Percentiles rank a stretch among this genome's conserved stretches.
phyloP scores from a whole-genome alignment of 2,113 vertebrate species.

The Lepus europaeus region DNA sequence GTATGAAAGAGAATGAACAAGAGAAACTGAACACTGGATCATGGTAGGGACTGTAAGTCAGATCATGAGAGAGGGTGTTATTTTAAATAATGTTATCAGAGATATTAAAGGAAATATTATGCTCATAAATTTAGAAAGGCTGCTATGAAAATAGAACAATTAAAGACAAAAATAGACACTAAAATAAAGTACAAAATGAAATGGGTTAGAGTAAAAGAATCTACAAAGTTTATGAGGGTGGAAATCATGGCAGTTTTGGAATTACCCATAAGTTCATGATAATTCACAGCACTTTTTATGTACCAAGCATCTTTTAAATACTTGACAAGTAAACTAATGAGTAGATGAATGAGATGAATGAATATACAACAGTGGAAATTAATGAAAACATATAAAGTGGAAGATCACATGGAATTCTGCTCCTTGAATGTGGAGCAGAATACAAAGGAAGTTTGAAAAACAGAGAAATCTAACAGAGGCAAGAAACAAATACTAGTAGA shows the following conservation, averaged over 20 bases:
- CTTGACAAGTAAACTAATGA: background rate
- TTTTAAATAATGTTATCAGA: conserved; percentile 25
- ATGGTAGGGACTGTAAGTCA: background rate
- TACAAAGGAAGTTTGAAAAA: background rate
- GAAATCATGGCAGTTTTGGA: conserved; percentile 27
- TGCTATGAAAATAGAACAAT: conserved; percentile 5
- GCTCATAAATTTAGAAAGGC: conserved; percentile 16
- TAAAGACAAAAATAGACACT: conserved; percentile 8
- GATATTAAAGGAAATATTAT: background rate
- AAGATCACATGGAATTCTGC: background rate
- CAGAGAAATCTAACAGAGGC: conserved; percentile 9
- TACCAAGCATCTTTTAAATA: background rate
- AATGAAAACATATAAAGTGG: background rate
- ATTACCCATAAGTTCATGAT: conserved; percentile 5
- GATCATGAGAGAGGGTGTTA: background rate
- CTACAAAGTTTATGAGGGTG: conserved; percentile 13
- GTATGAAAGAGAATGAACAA: background rate
- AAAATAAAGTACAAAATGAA: conserved; percentile 10
- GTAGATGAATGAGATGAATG: conserved; percentile 22
- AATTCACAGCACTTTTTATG: background rate
- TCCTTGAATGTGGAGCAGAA: background rate
- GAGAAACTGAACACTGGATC: conserved; percentile 4
- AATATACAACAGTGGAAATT: background rate
- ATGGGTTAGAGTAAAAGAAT: conserved; percentile 3
- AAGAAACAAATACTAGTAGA: background rate